Conservation (phyloP, 2,888 invertebrate species). For the Tethea ocularis region DNA sequence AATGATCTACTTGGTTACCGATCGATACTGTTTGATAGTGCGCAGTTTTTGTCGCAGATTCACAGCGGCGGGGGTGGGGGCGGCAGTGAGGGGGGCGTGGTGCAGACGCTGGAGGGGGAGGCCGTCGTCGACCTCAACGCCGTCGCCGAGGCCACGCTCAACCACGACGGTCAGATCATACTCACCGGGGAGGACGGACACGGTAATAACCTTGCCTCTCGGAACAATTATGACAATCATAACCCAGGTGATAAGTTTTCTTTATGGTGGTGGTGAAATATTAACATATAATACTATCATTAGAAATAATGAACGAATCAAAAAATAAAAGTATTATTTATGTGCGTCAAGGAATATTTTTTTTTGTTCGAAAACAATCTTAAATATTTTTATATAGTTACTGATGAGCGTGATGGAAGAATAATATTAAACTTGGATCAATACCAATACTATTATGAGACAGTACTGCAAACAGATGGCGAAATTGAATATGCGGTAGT, state of each 20-base stretch:
- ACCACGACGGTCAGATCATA: constrained; percentile 97
- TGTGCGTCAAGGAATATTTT: too few relatives aligned
- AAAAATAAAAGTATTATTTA: too few relatives aligned
- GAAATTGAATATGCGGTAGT: too few relatives aligned
- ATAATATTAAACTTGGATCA: too few relatives aligned
- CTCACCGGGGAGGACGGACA: constrained; percentile 97
- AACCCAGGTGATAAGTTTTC: neutral
- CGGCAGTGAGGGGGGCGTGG: constrained; percentile 84
- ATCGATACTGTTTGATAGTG: constrained; percentile 4
- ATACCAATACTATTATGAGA: too few relatives aligned
- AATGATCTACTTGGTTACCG: neutral
- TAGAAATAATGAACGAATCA: too few relatives aligned
- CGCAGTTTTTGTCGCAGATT: constrained; percentile 65
- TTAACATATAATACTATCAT: too few relatives aligned
- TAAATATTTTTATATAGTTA: too few relatives aligned
- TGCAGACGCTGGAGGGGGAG: constrained; percentile 89
- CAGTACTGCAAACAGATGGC: too few relatives aligned
- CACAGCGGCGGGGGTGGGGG: constrained; percentile 86
- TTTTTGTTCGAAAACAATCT: too few relatives aligned
- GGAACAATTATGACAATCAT: neutral
- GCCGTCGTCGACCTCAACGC: constrained; percentile 92
- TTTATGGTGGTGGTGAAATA: constrained; percentile 40
- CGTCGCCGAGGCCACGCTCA: constrained; percentile 94
- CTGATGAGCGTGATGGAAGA: too few relatives aligned
- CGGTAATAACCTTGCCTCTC: constrained; percentile 76